Conservation (phyloP, 2,797 vertebrate species). For the Myotis planiceps region DNA sequence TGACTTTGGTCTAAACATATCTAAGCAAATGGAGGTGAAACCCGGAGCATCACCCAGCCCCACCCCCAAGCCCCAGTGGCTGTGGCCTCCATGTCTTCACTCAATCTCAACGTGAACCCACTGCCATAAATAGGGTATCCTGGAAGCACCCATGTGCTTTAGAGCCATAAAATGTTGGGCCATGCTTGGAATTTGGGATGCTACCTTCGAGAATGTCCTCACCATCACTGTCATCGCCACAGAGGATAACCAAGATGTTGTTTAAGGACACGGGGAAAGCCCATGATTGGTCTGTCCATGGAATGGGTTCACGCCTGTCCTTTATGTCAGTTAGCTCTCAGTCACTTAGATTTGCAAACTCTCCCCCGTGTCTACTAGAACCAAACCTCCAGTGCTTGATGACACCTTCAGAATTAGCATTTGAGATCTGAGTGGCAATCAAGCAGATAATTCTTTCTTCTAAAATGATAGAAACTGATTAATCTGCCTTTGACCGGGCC, state of each 20-base stretch:
- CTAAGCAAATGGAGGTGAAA: not conserved
- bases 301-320: not conserved
- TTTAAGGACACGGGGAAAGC: not conserved
- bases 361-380: not conserved
- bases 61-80: fast-evolving
- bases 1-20: not conserved
- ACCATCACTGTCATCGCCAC: not conserved
- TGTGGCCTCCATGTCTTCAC: not conserved
- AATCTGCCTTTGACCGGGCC: not conserved
- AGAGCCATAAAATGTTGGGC: not conserved
- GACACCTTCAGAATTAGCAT: not conserved
- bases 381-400: not conserved
- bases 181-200: not conserved
- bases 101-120: not conserved
- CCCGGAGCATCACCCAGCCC: too few relatives aligned
- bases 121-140: not conserved
- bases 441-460: not conserved
- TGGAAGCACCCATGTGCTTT: not conserved
- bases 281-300: not conserved
- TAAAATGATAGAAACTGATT: not conserved
- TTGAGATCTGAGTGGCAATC: not conserved
- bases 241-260: not conserved
- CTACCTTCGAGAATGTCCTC: not conserved
- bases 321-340: not conserved
- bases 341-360: not conserved